A percentile compares a stretch with the other conserved stretches of the same genome.
Evolutionary conservation across 2,888 invertebrate species (phyloP).

Genomic region (Eudasyphora cyanicolor): DNA sequence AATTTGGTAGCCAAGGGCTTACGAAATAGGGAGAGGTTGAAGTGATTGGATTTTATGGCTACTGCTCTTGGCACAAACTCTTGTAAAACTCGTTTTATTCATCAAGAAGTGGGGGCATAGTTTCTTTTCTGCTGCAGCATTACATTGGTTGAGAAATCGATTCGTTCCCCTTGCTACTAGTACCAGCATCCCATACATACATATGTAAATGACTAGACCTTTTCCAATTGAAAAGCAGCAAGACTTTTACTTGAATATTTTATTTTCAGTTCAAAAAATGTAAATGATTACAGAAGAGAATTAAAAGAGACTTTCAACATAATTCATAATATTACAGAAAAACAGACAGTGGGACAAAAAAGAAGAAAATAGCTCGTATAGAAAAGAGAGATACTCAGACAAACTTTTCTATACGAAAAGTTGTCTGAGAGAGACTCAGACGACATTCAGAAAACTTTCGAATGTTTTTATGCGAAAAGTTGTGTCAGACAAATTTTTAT

Average conservation of each 20-base stretch:
- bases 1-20: slow-evolving; percentile 17
- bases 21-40: slow-evolving; percentile 2
- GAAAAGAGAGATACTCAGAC: neutral
- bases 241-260: neutral
- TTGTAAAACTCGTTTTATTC: slow-evolving; percentile 10
- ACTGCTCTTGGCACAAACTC: neutral
- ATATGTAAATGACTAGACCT: neutral
- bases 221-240: neutral
- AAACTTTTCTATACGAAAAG: neutral
- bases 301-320: neutral
- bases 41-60: slow-evolving; percentile 2
- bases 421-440: neutral
- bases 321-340: too few relatives aligned
- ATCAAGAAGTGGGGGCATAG: neutral
- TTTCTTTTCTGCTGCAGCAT: neutral
- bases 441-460: too few relatives aligned
- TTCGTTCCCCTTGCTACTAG: slow-evolving; percentile 13
- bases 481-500: too few relatives aligned
- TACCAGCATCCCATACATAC: neutral
- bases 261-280: neutral
- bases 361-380: neutral
- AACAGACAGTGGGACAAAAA: neutral
- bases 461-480: too few relatives aligned
- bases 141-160: slow-evolving; percentile 1
- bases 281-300: neutral